phyloP scores from a whole-genome alignment of 2,113 vertebrate genomes.

The Gracilinanus agilis region DNA sequence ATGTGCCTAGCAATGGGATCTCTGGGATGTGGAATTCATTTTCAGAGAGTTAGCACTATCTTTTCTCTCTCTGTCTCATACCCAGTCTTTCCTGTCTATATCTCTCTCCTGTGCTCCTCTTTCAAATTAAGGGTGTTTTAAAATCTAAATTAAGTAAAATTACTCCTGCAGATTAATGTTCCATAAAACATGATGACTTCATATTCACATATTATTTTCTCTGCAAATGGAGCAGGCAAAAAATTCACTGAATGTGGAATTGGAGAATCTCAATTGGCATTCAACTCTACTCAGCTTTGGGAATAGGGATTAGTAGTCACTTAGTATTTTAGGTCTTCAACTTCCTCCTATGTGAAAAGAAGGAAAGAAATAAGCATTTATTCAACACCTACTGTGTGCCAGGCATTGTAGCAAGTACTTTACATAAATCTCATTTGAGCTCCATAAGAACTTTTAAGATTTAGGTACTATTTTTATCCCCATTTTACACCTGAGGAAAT shows the following conservation, averaged over 20 bases:
- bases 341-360: neutral
- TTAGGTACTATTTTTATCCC: neutral
- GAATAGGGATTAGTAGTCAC: neutral
- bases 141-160: neutral
- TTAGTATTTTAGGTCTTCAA: neutral
- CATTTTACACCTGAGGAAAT: neutral
- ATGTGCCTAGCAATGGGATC: neutral
- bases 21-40: neutral
- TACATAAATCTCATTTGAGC: neutral
- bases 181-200: slow-evolving; percentile 6
- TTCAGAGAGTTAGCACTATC: neutral
- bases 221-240: neutral
- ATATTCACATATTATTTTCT: neutral
- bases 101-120: neutral
- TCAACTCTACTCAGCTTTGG: neutral
- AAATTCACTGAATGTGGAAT: neutral
- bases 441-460: neutral
- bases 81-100: neutral
- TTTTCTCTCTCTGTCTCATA: neutral
- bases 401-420: neutral
- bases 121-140: slow-evolving; percentile 10
- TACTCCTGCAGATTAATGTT: neutral
- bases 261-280: neutral
- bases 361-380: neutral
- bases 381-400: neutral